Conservation (phyloP, 2,113 vertebrate genomes). For the Herpetotheres cachinnans region DNA sequence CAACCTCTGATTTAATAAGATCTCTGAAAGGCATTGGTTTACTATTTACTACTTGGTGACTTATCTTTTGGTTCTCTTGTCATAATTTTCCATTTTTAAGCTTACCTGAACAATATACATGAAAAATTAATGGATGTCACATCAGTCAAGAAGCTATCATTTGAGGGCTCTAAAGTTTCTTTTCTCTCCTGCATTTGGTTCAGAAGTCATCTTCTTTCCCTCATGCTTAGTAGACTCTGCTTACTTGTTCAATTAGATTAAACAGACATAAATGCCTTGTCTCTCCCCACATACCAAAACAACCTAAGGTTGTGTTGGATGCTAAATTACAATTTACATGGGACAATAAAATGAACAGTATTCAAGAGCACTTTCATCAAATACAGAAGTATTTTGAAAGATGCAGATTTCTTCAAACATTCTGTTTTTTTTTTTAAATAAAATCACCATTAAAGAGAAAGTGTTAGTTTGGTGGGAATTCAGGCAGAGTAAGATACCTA, state of each 20-base stretch:
- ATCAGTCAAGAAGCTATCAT: slow-evolving; percentile 66
- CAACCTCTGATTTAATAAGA: background rate
- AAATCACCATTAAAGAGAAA: background rate
- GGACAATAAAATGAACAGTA: background rate
- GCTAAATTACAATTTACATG: background rate
- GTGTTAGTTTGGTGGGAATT: background rate
- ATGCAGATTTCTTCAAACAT: background rate
- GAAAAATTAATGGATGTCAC: slow-evolving; percentile 48
- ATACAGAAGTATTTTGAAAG: background rate
- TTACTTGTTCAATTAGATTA: background rate
- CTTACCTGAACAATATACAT: slow-evolving; percentile 75
- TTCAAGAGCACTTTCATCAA: background rate
- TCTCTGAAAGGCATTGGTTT: background rate
- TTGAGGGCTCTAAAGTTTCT: slow-evolving; percentile 84
- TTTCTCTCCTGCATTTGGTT: slow-evolving; percentile 51
- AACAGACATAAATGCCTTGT: background rate
- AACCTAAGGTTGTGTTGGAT: background rate
- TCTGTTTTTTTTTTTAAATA: background rate
- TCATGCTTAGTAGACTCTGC: background rate
- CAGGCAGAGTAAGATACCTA: background rate
- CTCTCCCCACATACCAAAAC: background rate
- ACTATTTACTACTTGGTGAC: background rate
- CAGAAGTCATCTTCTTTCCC: background rate
- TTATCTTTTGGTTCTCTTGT: slow-evolving; percentile 24
- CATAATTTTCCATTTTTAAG: slow-evolving; percentile 75